A percentile compares a stretch with the other conserved stretches of the same genome.
Conservation (phyloP, 1,140 invertebrate genomes). For the Aphelinus certus region DNA sequence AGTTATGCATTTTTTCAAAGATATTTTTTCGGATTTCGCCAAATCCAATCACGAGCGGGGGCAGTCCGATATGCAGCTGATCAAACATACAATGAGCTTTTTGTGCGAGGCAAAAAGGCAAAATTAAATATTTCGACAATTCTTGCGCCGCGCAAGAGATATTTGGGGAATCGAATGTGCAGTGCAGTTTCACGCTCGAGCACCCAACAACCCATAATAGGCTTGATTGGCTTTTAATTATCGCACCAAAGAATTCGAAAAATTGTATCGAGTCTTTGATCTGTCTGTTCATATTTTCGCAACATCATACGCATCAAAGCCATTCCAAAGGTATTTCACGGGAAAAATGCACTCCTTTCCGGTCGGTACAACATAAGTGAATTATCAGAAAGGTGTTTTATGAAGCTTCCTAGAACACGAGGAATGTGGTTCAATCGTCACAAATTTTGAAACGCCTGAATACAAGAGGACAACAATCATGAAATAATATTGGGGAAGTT, state of each 20-base stretch:
- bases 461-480: too few species aligned
- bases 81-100: conserved; percentile 23
- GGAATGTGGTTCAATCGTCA: too few species aligned
- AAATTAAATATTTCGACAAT: conserved; percentile 35
- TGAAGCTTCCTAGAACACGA: too few species aligned
- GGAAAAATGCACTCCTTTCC: too few species aligned
- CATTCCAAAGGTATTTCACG: too few species aligned
- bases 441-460: too few species aligned
- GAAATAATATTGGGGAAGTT: too few species aligned
- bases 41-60: conserved; percentile 26
- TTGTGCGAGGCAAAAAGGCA: conserved; percentile 26
- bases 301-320: background rate
- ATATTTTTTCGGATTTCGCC: conserved; percentile 24
- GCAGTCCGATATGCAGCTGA: conserved; percentile 34
- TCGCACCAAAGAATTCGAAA: conserved; percentile 25
- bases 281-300: conserved; percentile 28
- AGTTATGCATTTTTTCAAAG: conserved; percentile 31
- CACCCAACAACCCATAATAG: conserved; percentile 29
- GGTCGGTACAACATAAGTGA: too few species aligned
- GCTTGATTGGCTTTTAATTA: conserved; percentile 40
- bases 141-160: conserved; percentile 26
- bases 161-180: conserved; percentile 34
- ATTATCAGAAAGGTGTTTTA: too few species aligned
- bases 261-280: conserved; percentile 35
- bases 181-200: conserved; percentile 31